These are phyloP conservation scores for Premnoplex brunnescens DNA, from an alignment of 2,797 vertebrate genomes.

Conservation along the genomic window DNA sequence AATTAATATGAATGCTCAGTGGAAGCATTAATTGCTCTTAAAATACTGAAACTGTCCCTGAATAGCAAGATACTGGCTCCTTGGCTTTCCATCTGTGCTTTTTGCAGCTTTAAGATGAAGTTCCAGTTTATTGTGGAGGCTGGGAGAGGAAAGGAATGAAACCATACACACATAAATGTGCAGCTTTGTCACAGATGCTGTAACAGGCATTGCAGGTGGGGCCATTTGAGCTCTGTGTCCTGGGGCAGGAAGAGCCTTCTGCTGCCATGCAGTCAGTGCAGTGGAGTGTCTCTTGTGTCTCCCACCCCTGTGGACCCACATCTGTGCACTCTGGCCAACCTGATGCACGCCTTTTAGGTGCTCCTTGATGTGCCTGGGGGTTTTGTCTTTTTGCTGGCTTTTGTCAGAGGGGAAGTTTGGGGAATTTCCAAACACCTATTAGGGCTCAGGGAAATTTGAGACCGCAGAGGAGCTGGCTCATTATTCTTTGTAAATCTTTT, in stretches of 20 bases:
- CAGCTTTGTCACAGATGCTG: background rate
- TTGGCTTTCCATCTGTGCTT: background rate
- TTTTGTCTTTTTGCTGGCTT: background rate
- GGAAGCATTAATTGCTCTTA: constrained; percentile 2
- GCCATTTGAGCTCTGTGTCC: accelerated
- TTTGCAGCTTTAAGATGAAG: background rate
- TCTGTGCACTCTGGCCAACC: background rate
- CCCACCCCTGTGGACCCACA: too few species aligned
- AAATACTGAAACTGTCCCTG: background rate
- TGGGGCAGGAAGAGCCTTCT: background rate
- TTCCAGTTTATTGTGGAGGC: background rate
- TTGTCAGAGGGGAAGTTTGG: background rate
- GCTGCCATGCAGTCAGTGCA: background rate
- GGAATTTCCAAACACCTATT: background rate
- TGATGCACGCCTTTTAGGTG: background rate
- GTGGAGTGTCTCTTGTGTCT: accelerated
- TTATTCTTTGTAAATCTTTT: background rate
- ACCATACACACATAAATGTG: accelerated
- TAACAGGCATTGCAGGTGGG: background rate
- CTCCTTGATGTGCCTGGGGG: background rate
- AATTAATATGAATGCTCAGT: background rate
- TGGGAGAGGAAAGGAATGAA: background rate
- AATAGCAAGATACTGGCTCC: background rate
- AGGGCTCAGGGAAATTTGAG: background rate
- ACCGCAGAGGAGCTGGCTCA: background rate